Conservation (phyloP, 1,140 invertebrate genomes). For the Aphelenchoides besseyi region DNA sequence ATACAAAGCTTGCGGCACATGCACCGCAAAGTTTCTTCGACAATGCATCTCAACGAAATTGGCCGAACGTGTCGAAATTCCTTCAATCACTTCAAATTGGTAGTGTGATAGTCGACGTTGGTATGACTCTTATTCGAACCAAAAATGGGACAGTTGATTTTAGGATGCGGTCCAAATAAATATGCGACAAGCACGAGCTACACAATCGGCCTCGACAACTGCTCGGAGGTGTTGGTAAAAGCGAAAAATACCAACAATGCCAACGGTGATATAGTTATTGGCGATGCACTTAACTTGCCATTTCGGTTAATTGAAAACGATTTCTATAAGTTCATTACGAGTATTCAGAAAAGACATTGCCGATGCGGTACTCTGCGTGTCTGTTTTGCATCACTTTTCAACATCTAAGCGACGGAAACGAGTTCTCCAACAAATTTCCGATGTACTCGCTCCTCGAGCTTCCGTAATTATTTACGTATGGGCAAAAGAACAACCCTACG, state of each 20-base stretch:
- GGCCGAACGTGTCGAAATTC: slow-evolving; percentile 28
- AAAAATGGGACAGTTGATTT: not conserved
- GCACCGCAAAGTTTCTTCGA: slow-evolving; percentile 23
- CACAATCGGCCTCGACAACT: slow-evolving; percentile 38
- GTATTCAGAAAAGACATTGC: slow-evolving; percentile 34
- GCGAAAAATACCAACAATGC: not conserved
- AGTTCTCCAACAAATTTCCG: slow-evolving; percentile 27
- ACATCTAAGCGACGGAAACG: slow-evolving; percentile 24
- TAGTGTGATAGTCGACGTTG: slow-evolving; percentile 29
- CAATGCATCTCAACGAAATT: slow-evolving; percentile 18
- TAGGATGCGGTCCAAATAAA: slow-evolving; percentile 28
- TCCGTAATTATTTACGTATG: slow-evolving; percentile 30
- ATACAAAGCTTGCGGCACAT: slow-evolving; percentile 26
- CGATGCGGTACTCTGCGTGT: slow-evolving; percentile 33
- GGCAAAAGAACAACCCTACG: slow-evolving; percentile 33
- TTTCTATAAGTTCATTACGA: not conserved
- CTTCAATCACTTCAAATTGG: slow-evolving; percentile 14
- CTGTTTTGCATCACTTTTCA: slow-evolving; percentile 39
- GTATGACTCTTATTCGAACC: slow-evolving; percentile 5
- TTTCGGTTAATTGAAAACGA: slow-evolving; percentile 28
- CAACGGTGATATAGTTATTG: slow-evolving; percentile 23
- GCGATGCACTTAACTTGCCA: slow-evolving; percentile 25
- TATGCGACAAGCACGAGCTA: slow-evolving; percentile 16
- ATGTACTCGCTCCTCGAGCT: slow-evolving; percentile 30
- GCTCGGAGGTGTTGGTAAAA: slow-evolving; percentile 27